Base-by-base conservation (phyloP, 2,113 vertebrate genomes). In the Platysteira castanea region DNA sequence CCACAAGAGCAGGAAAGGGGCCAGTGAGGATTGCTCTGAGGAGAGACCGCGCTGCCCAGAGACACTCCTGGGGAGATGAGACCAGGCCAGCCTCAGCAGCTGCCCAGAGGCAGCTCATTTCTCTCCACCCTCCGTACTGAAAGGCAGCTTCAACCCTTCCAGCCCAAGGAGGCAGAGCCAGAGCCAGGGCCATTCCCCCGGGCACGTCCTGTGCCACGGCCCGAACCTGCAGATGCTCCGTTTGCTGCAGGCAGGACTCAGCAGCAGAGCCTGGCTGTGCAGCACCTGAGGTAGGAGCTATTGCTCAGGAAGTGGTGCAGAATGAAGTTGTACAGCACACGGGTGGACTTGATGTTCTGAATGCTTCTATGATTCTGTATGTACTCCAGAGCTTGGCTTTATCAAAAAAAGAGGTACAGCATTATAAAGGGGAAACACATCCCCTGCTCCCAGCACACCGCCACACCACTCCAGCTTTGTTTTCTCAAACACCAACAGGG, bases 331-430 rank as follows among this genome's bases (percentile, higher is more conserved):
- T 50, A 60, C 22, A 65, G 83, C 49, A 61, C 5, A 47, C 1
- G 1, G 23, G 8, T 13, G 63, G 35, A 11, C 56, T 28, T 1
- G 0, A n/a, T n/a, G n/a, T n/a, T n/a, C n/a, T n/a, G n/a, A 28
- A 63, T 12, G 3, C 7, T 56, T 49, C 49, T 33, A 0, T 11
- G 15, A 20, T 16, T 69, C 54, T 31, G 0, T 28, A 30, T 2
- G 46, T 50, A 7, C 50, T 24, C 46, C 54, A 50, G 67, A 70
- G n/a, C 30, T 23, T n/a, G 13, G 17, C 27, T 89, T 26, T 17
- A 2, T 10, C 10, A 14, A 18, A 41, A n/a, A 28, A 44, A 30
- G 21, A 57, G 1, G 17, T 2, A 17, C 2, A 64, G n/a, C 22
- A n/a, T 12, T 15, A 22, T 3, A n/a, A n/a, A 49, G 13, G 37